Evolutionary conservation across 2,888 invertebrate genomes (phyloP).

Genomic region (Lepetodrilus schrolli): DNA sequence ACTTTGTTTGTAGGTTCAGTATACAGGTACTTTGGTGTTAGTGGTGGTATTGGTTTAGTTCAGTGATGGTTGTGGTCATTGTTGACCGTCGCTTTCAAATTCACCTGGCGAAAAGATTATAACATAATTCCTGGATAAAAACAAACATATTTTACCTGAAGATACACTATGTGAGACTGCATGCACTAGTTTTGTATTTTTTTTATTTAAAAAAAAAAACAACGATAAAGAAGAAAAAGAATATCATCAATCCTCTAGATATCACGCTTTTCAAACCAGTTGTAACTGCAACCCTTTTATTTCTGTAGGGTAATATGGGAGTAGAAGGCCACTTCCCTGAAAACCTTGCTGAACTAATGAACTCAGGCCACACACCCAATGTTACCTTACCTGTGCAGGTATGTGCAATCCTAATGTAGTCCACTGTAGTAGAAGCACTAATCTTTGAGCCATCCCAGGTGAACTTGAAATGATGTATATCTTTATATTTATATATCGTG

Average conservation of each 20-base stretch:
- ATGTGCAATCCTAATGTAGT: conserved; percentile 16
- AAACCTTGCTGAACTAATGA: conserved; percentile 89
- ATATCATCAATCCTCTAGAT: neutral
- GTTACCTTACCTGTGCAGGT: conserved; percentile 84
- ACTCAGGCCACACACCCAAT: conserved; percentile 90
- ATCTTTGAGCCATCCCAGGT: conserved; percentile 4
- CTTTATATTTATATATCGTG: neutral
- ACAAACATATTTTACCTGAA: neutral
- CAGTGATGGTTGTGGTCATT: neutral
- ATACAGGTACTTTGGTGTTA: neutral
- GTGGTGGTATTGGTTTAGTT: conserved; percentile 9
- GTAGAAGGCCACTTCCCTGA: conserved; percentile 64
- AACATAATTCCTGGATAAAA: neutral
- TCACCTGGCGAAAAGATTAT: neutral
- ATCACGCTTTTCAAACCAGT: neutral
- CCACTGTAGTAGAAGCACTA: neutral
- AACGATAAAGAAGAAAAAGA: too few relatives aligned
- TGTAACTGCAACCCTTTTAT: conserved; percentile 21
- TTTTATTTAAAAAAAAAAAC: too few relatives aligned
- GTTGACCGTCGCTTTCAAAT: conserved; percentile 8
- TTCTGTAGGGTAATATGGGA: conserved; percentile 47
- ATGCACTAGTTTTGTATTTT: too few relatives aligned
- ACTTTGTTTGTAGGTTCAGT: neutral
- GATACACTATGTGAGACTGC: too few relatives aligned
- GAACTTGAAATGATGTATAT: conserved; percentile 23